A percentile compares a stretch with the other conserved stretches of the same genome.
phyloP scores from a whole-genome alignment of 2,113 vertebrate species.

The Galbula dea region DNA sequence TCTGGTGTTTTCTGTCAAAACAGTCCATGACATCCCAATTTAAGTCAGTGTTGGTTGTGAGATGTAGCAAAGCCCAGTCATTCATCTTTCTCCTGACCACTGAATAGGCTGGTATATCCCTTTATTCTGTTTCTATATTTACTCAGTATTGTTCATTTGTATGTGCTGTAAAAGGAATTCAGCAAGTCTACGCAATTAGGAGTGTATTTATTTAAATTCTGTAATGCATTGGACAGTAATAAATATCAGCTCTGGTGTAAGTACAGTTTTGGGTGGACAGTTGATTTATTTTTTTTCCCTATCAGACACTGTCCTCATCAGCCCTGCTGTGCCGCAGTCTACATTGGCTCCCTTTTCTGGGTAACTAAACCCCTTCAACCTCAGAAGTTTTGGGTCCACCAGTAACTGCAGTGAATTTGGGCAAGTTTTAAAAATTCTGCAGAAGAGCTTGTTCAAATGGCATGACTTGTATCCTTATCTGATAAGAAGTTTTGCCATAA shows the following conservation, averaged over 20 bases:
- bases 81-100: background rate
- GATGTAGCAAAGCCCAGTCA: background rate
- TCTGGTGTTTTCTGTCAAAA: background rate
- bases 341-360: background rate
- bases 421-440: background rate
- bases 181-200: background rate
- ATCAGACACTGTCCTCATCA: fast-evolving
- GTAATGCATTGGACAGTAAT: background rate
- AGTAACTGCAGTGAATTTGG: background rate
- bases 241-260: background rate
- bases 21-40: background rate
- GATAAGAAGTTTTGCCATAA: background rate
- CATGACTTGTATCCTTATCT: background rate
- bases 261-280: fast-evolving
- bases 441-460: background rate
- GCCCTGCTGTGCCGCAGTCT: background rate
- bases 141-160: background rate
- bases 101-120: background rate
- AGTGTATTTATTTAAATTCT: background rate
- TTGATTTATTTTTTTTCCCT: background rate
- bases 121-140: background rate
- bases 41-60: background rate
- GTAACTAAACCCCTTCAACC: background rate
- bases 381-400: background rate
- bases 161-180: background rate